phyloP scores from a whole-genome alignment of 2,797 vertebrate genomes.

The Gallinago solitaria region DNA sequence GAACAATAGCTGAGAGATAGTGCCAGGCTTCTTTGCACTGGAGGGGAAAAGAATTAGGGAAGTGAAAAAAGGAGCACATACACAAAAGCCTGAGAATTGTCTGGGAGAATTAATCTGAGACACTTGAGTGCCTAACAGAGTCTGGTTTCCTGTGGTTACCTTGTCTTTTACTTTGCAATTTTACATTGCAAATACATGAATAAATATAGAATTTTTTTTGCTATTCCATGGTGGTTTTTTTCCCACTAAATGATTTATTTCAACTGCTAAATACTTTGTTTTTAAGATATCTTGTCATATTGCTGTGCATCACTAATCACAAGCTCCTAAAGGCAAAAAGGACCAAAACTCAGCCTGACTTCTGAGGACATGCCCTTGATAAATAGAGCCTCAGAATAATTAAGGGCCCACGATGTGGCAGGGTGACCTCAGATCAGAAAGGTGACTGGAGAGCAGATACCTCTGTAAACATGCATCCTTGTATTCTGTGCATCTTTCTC shows the following conservation, averaged over 20 bases:
- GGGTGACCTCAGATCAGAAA: not conserved
- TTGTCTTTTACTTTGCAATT: not conserved
- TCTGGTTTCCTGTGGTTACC: not conserved
- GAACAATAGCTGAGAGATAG: conserved; percentile 56
- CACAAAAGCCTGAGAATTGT: conserved; percentile 28
- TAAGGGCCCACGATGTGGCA: not conserved
- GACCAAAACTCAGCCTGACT: not conserved
- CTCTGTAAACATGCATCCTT: not conserved
- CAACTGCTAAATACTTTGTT: not conserved
- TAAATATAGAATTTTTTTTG: not conserved
- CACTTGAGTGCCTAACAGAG: not conserved
- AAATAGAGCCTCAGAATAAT: not conserved
- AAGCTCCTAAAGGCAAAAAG: not conserved
- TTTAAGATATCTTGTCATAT: not conserved
- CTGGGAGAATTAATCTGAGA: not conserved
- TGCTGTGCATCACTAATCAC: fast-evolving
- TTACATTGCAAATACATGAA: not conserved
- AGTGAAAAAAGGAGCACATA: not conserved
- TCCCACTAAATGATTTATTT: not conserved
- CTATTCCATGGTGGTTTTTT: not conserved
- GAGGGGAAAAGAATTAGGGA: conserved; percentile 21
- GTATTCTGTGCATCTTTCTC: not conserved
- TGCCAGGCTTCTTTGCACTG: conserved; percentile 40
- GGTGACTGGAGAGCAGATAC: not conserved
- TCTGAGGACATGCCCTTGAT: not conserved